These are phyloP conservation scores for Lepidotrigona ventralis DNA, from an alignment of 1,140 invertebrate species.

Conservation along the genomic window DNA sequence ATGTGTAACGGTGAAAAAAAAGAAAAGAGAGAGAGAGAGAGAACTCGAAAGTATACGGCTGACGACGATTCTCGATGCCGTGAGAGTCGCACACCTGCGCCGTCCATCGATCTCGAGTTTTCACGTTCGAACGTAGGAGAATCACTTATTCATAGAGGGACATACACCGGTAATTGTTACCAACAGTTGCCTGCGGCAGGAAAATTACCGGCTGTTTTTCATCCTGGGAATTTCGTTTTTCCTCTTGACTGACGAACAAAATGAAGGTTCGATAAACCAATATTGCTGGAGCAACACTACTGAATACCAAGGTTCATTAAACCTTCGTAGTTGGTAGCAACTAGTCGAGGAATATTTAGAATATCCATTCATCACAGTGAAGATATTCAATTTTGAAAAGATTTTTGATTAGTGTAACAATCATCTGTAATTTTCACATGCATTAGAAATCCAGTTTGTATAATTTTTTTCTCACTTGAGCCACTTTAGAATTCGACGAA, in stretches of 20 bases:
- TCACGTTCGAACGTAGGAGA: conserved; percentile 51
- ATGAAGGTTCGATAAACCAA: conserved; percentile 11
- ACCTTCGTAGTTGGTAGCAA: too few species aligned
- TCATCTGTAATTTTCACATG: too few species aligned
- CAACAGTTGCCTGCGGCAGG: conserved; percentile 8
- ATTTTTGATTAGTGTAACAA: too few species aligned
- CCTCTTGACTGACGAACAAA: not conserved
- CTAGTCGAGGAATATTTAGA: too few species aligned
- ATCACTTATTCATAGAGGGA: conserved; percentile 60
- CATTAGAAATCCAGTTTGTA: too few species aligned
- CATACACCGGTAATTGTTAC: conserved; percentile 51
- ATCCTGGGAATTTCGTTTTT: conserved; percentile 1
- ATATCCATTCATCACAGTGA: too few species aligned
- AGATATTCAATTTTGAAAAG: too few species aligned
- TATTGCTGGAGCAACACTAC: conserved; percentile 29
- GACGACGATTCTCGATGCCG: conserved; percentile 37
- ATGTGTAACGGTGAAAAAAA: conserved; percentile 9
- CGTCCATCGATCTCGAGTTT: conserved; percentile 51
- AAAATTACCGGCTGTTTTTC: conserved; percentile 18
- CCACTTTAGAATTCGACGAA: too few species aligned
- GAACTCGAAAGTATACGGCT: not conserved
- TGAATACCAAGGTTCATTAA: too few species aligned
- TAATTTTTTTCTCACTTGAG: too few species aligned
- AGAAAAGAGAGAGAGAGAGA: too few species aligned
- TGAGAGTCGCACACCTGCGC: conserved; percentile 55